These are phyloP conservation scores for Ictidomys tridecemlineatus DNA, from an alignment of 2,113 vertebrate species.

Conservation along the genomic window DNA sequence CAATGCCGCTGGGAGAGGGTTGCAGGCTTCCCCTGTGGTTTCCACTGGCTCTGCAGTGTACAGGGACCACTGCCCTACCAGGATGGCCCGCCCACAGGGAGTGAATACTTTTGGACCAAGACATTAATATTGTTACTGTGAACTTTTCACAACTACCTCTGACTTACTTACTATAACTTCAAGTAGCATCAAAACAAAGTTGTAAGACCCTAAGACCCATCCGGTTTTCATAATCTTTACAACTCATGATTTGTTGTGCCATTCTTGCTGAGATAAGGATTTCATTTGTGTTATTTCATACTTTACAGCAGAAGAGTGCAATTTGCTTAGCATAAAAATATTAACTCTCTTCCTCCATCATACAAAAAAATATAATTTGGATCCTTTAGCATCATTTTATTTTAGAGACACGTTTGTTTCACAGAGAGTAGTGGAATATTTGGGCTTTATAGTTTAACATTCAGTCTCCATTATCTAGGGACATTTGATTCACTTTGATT, in stretches of 20 bases:
- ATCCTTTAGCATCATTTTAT: neutral
- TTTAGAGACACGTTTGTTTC: neutral
- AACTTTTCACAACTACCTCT: neutral
- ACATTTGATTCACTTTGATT: neutral
- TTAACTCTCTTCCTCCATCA: neutral
- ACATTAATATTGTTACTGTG: neutral
- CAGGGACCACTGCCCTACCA: too few relatives aligned
- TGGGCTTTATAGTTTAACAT: neutral
- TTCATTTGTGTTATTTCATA: neutral
- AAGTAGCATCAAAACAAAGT: neutral
- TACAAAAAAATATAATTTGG: neutral
- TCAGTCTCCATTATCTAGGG: neutral
- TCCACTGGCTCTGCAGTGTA: rapidly evolving
- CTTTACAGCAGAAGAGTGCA: neutral
- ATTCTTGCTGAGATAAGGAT: neutral
- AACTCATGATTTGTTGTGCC: neutral
- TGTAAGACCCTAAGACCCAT: too few relatives aligned
- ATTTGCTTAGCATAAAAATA: neutral
- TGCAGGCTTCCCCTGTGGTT: neutral
- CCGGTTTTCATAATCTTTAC: neutral
- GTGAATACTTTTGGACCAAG: neutral
- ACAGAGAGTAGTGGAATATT: neutral
- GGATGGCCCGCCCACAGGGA: too few relatives aligned
- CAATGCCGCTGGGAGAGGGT: rapidly evolving
- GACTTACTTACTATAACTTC: neutral